A percentile compares a stretch with the other conserved stretches of the same genome.
Conservation (phyloP, 2,888 invertebrate species). For the Trachelus iudaicus region DNA sequence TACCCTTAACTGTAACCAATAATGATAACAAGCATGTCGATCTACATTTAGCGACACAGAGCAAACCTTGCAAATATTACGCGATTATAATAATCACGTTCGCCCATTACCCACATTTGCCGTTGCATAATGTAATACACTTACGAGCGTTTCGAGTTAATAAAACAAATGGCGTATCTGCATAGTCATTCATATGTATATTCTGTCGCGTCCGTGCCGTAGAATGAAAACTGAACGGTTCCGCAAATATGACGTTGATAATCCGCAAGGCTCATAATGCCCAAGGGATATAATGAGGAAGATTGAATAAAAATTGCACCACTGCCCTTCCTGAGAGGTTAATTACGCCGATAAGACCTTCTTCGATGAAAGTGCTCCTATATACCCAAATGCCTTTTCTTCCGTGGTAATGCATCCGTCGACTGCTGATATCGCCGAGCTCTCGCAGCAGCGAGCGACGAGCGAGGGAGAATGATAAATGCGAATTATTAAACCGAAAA, state of each 20-base stretch:
- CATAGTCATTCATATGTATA: conserved; percentile 44
- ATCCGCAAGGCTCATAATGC: conserved; percentile 6
- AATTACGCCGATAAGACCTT: conserved; percentile 44
- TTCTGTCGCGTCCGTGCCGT: conserved; percentile 18
- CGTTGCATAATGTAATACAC: conserved; percentile 45
- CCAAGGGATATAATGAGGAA: conserved; percentile 12
- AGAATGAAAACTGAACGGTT: conserved; percentile 24
- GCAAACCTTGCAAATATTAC: not conserved
- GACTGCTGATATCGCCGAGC: too few species aligned
- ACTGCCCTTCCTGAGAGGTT: conserved; percentile 26
- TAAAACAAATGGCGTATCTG: conserved; percentile 46
- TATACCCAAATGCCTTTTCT: too few species aligned
- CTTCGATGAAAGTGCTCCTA: conserved; percentile 10
- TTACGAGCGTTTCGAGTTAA: conserved; percentile 45
- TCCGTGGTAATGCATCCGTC: too few species aligned
- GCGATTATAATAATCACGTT: conserved; percentile 41
- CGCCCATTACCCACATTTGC: conserved; percentile 50
- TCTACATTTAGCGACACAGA: not conserved
- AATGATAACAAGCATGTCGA: not conserved
- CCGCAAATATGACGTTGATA: conserved; percentile 12
- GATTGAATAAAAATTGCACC: conserved; percentile 29
- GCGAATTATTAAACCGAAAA: too few species aligned
- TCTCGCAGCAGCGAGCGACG: too few species aligned
- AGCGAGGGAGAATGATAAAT: too few species aligned
- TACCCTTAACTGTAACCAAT: not conserved